These are phyloP conservation scores for Bilobella aurantiaca DNA, from an alignment of 1,140 invertebrate genomes.

Conservation along the genomic window DNA sequence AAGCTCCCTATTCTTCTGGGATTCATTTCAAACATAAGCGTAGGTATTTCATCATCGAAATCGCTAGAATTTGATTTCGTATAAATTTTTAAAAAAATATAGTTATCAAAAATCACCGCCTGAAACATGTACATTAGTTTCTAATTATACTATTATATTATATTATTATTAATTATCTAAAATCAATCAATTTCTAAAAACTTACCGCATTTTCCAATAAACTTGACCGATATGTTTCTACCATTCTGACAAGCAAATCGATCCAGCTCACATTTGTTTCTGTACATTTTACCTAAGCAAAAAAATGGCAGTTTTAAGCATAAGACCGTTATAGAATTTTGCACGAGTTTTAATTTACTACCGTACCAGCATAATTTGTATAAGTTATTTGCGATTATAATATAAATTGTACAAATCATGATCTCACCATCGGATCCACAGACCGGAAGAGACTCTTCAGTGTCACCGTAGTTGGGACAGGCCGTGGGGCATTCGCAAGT, in stretches of 20 bases:
- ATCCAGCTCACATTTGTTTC: conserved; percentile 68
- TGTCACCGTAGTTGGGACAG: conserved; percentile 69
- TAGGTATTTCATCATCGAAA: not conserved
- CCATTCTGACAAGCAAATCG: conserved; percentile 60
- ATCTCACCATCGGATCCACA: conserved; percentile 48
- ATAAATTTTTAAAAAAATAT: not conserved
- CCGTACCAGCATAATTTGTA: not conserved
- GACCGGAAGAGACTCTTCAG: conserved; percentile 56
- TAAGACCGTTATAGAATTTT: too few relatives aligned
- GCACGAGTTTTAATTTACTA: too few relatives aligned
- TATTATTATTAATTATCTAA: too few relatives aligned
- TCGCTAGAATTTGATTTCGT: not conserved
- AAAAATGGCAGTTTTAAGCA: conserved; percentile 25
- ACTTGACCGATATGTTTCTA: conserved; percentile 71
- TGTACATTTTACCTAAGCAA: conserved; percentile 42
- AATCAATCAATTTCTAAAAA: too few relatives aligned
- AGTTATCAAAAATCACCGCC: not conserved
- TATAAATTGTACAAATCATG: not conserved
- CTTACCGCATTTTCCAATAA: conserved; percentile 78
- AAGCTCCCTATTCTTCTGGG: too few relatives aligned
- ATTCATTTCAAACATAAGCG: too few relatives aligned
- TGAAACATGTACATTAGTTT: not conserved
- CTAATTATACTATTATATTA: too few relatives aligned
- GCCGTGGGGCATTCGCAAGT: conserved; percentile 61
- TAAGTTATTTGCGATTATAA: not conserved